Conservation (phyloP, 2,888 invertebrate species). For the Xanthorhoe designata region DNA sequence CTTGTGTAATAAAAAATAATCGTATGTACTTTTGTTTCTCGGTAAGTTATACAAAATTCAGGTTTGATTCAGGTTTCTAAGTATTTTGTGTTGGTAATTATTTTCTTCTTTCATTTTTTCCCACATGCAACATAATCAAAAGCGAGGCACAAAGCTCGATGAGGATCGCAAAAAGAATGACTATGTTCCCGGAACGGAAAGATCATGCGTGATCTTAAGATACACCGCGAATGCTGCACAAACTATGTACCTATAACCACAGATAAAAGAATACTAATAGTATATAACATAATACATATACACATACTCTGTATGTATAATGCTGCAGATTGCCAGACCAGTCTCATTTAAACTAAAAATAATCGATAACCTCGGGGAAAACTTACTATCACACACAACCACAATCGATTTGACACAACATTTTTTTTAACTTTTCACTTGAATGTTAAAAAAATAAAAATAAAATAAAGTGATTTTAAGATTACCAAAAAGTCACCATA, state of each 20-base stretch:
- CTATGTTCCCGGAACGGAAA: neutral
- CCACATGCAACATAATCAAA: neutral
- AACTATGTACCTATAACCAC: neutral
- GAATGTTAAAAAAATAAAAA: too few relatives aligned
- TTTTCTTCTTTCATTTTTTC: neutral
- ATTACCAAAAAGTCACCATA: too few relatives aligned
- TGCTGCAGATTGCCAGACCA: too few relatives aligned
- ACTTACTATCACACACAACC: too few relatives aligned
- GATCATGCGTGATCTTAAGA: neutral
- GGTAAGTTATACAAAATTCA: neutral
- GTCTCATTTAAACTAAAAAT: too few relatives aligned
- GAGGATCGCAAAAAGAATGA: constrained; percentile 4
- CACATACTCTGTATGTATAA: too few relatives aligned
- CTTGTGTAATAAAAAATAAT: neutral
- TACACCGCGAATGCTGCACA: neutral
- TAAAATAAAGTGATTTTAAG: too few relatives aligned
- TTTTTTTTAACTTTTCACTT: too few relatives aligned
- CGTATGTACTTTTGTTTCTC: neutral
- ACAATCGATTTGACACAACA: too few relatives aligned
- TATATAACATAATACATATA: too few relatives aligned
- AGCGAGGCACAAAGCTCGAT: neutral
- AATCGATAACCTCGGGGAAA: too few relatives aligned
- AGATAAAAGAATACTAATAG: too few relatives aligned
- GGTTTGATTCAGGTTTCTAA: neutral
- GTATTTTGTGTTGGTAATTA: neutral